Percentiles rank a stretch among this genome's conserved stretches.
These are phyloP conservation scores for Hafferia zeledoni DNA, from an alignment of 2,797 vertebrate genomes.

Conservation along the genomic window DNA sequence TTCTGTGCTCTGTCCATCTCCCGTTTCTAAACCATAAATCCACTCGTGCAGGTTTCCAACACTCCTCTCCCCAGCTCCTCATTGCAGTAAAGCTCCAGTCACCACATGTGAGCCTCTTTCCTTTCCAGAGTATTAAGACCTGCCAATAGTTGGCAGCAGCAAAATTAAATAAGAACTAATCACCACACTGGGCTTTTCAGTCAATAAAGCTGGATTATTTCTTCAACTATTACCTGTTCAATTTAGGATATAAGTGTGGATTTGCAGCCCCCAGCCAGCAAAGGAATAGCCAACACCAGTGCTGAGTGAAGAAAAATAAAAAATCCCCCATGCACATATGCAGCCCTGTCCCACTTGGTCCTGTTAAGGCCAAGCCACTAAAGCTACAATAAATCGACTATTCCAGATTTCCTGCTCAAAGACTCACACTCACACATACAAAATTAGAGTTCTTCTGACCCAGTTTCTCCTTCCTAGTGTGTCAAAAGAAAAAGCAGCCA, in stretches of 20 bases:
- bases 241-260: background rate
- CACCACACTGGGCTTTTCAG: background rate
- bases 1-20: background rate
- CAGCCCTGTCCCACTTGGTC: background rate
- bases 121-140: background rate
- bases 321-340: background rate
- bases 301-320: background rate
- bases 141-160: background rate
- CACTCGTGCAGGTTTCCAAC: background rate
- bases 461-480: background rate
- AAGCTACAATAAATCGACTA: background rate
- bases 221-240: background rate
- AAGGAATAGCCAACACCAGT: background rate
- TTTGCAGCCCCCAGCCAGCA: background rate
- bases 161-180: slow-evolving; percentile 22
- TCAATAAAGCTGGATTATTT: slow-evolving; percentile 7
- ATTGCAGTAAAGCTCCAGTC: background rate
- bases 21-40: background rate
- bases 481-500: background rate
- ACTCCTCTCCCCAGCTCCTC: background rate
- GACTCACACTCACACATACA: background rate
- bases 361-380: background rate
- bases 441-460: background rate
- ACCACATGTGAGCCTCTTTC: background rate
- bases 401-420: background rate